Conservation (phyloP, 1,140 invertebrate genomes). For the Neuroterus valhalla region DNA sequence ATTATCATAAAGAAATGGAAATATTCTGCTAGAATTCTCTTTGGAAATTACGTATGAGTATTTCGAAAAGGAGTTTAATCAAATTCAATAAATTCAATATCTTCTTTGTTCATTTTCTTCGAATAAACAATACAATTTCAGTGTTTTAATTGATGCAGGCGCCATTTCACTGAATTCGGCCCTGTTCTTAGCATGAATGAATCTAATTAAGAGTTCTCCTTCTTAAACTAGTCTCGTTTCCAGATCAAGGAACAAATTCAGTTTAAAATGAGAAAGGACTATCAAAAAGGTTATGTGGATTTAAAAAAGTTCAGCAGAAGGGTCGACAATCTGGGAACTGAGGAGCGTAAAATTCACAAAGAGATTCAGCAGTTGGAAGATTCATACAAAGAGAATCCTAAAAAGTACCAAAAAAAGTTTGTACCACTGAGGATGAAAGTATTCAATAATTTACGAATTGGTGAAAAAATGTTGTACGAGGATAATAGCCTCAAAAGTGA, state of each 20-base stretch:
- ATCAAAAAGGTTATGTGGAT: slow-evolving; percentile 42
- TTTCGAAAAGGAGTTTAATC: too few species aligned
- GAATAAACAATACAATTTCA: too few species aligned
- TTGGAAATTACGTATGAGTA: too few species aligned
- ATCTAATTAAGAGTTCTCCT: neutral
- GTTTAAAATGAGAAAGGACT: slow-evolving; percentile 48
- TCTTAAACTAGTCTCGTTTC: neutral
- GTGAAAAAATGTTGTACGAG: slow-evolving; percentile 56
- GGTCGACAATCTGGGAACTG: slow-evolving; percentile 47
- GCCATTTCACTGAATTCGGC: too few species aligned
- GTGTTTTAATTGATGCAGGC: too few species aligned
- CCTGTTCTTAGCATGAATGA: too few species aligned
- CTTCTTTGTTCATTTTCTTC: too few species aligned
- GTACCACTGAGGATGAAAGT: slow-evolving; percentile 50
- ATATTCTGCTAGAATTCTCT: too few species aligned
- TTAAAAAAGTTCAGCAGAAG: slow-evolving; percentile 48
- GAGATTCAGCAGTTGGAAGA: slow-evolving; percentile 50
- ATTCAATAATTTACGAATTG: slow-evolving; percentile 48
- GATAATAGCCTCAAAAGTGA: slow-evolving; percentile 48
- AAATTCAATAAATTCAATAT: too few species aligned
- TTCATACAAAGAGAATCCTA: slow-evolving; percentile 31
- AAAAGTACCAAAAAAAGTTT: slow-evolving; percentile 52
- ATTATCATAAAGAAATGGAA: too few species aligned
- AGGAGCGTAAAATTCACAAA: slow-evolving; percentile 47
- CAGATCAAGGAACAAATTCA: slow-evolving; percentile 30